Conservation (phyloP, 2,113 vertebrate species). For the Tachycineta bicolor region DNA sequence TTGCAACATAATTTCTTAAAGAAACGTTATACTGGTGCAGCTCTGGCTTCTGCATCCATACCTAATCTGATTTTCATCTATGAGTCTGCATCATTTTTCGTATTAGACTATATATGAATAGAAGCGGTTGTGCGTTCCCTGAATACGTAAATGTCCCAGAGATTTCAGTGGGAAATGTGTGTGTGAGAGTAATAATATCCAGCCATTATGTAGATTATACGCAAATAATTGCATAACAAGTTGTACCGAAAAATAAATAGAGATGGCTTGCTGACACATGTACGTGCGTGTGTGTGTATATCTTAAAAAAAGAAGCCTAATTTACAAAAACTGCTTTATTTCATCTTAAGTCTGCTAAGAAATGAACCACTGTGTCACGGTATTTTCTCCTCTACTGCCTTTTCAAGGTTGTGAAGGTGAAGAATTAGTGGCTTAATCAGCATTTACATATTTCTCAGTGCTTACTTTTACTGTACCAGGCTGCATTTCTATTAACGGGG, state of each 20-base stretch:
- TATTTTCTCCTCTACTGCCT: conserved; percentile 15
- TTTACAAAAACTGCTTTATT: conserved; percentile 15
- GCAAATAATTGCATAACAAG: conserved; percentile 61
- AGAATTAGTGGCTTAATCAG: conserved; percentile 32
- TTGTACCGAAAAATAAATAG: conserved; percentile 61
- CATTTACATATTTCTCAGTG: conserved; percentile 2
- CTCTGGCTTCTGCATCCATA: not conserved
- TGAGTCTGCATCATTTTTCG: conserved; percentile 38
- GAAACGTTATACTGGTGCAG: conserved; percentile 5
- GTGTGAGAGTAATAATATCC: conserved; percentile 27
- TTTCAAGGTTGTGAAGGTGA: conserved; percentile 27
- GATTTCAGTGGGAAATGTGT: conserved; percentile 15
- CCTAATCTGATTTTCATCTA: conserved; percentile 30
- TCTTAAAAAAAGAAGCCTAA: not conserved
- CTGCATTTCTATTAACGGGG: not conserved
- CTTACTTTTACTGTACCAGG: not conserved
- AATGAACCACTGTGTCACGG: not conserved
- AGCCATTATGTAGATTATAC: conserved; percentile 26
- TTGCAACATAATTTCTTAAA: not conserved
- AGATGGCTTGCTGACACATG: conserved; percentile 2
- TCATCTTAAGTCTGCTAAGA: conserved; percentile 54
- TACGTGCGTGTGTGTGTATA: not conserved
- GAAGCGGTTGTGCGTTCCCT: not conserved
- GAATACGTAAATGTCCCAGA: not conserved
- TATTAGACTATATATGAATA: conserved; percentile 47